Percentiles rank a stretch among this genome's conserved stretches.
phyloP scores from a whole-genome alignment of 2,797 vertebrate species.

The Eurystomus glaucurus region DNA sequence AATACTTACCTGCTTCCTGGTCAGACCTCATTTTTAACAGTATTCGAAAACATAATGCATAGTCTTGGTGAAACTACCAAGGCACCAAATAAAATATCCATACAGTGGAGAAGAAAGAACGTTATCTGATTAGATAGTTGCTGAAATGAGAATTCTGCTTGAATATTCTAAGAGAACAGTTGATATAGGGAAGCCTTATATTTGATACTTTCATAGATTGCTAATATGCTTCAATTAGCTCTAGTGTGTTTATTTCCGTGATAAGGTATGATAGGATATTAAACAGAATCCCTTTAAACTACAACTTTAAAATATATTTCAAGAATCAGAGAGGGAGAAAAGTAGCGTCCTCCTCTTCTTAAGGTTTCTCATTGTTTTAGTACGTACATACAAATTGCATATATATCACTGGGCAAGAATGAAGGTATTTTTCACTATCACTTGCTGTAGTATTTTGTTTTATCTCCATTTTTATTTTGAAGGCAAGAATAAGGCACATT shows the following conservation, averaged over 20 bases:
- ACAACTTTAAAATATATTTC: neutral
- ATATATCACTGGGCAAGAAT: neutral
- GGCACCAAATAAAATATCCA: neutral
- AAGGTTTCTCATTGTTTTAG: neutral
- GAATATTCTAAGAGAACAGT: neutral
- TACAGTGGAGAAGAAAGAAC: neutral
- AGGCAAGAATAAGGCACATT: neutral
- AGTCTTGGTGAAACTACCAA: neutral
- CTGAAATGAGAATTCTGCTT: neutral
- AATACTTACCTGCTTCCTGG: neutral
- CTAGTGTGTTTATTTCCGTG: neutral
- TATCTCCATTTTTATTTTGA: neutral
- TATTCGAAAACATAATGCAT: neutral
- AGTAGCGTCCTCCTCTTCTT: neutral
- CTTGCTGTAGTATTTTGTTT: neutral
- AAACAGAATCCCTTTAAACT: neutral
- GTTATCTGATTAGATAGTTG: neutral
- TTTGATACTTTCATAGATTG: neutral
- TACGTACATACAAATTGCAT: neutral
- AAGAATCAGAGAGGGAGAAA: neutral
- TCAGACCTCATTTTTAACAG: neutral
- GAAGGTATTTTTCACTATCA: neutral
- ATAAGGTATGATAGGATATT: neutral
- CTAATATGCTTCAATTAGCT: neutral
- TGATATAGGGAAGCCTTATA: neutral